A percentile compares a stretch with the other conserved stretches of the same genome.
Evolutionary conservation across 2,888 invertebrate genomes (phyloP).

Genomic region (Drosophila imparisetae): DNA sequence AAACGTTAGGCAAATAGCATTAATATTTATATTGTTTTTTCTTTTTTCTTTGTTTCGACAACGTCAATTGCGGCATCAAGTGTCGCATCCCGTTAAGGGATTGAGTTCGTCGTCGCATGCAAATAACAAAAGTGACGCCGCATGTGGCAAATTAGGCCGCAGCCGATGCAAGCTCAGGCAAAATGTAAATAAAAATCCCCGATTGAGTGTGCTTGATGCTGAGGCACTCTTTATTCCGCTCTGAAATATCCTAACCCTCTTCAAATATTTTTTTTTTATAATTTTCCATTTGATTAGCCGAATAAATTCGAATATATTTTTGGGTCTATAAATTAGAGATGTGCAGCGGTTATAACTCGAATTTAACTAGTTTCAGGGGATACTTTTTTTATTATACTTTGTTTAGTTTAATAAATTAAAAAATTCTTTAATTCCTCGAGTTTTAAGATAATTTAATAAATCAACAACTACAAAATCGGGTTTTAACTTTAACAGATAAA

Average conservation of each 20-base stretch:
- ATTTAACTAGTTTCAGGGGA: background rate
- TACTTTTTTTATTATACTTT: background rate
- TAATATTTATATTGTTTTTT: constrained; percentile 74
- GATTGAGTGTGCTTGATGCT: background rate
- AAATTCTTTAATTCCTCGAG: background rate
- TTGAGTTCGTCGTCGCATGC: constrained; percentile 45
- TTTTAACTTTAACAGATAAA: background rate
- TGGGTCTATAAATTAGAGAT: background rate
- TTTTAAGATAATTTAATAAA: background rate
- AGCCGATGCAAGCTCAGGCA: constrained; percentile 43
- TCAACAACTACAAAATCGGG: background rate
- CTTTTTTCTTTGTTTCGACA: constrained; percentile 10
- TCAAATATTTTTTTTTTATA: background rate
- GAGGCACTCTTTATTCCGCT: background rate
- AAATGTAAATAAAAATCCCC: constrained; percentile 2
- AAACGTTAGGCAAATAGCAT: constrained; percentile 79
- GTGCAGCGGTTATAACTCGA: background rate
- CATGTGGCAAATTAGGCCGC: constrained; percentile 77
- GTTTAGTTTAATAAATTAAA: background rate
- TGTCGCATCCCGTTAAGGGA: constrained; percentile 55
- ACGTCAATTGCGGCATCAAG: constrained; percentile 65
- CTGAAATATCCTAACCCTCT: background rate
- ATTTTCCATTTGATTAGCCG: constrained; percentile 1
- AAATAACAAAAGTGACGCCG: constrained; percentile 60
- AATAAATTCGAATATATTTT: background rate